Percentiles rank a stretch among this genome's conserved stretches.
Evolutionary conservation across 2,888 invertebrate genomes (phyloP).

Genomic region (Yponomeuta evonymella): DNA sequence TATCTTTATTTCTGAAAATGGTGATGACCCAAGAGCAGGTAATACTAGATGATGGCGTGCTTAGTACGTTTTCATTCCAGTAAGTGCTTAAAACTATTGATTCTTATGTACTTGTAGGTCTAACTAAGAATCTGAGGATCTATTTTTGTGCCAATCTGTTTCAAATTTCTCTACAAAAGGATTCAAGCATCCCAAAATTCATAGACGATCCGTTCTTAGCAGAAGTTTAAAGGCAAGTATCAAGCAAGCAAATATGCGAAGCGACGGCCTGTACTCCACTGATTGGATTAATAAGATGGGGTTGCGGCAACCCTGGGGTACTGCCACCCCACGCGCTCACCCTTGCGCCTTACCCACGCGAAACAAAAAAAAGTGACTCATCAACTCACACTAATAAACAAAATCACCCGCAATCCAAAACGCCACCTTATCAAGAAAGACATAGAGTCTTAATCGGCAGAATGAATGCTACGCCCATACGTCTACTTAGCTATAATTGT

Average conservation of each 20-base stretch:
- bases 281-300: constrained; percentile 72
- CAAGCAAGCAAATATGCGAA: constrained; percentile 67
- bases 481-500: constrained; percentile 65
- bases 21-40: no score
- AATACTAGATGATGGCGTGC: no score
- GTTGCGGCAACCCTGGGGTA: constrained; percentile 70
- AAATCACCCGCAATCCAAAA: constrained; percentile 37
- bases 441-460: constrained; percentile 46
- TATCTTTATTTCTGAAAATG: no score
- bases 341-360: constrained; percentile 50
- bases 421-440: constrained; percentile 53
- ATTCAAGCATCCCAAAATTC: neutral
- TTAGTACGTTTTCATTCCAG: no score
- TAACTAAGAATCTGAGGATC: no score
- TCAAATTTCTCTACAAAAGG: no score
- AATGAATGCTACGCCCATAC: neutral
- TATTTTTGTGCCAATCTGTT: no score
- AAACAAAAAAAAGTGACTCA: constrained; percentile 78
- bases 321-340: constrained; percentile 63
- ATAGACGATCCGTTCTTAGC: neutral
- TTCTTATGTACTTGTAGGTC: no score
- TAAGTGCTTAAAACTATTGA: no score
- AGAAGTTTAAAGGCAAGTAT: constrained; percentile 26
- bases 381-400: constrained; percentile 70
- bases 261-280: constrained; percentile 71